Conservation (phyloP, 2,888 invertebrate genomes). For the Hydropsyche betteni region DNA sequence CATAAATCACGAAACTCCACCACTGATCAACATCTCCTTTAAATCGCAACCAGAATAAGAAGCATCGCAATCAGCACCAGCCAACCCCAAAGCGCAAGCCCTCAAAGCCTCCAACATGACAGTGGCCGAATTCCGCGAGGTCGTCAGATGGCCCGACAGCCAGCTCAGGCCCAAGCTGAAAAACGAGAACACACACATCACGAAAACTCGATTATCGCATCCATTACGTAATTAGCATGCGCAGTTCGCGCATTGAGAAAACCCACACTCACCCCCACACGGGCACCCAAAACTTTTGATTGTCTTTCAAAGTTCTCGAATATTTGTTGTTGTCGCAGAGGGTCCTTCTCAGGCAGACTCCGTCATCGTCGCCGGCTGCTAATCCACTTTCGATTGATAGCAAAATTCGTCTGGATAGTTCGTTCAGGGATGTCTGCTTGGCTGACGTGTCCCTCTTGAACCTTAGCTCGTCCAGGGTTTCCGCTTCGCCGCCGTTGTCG, state of each 20-base stretch:
- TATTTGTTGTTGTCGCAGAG: conserved; percentile 75
- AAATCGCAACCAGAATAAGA: conserved; percentile 69
- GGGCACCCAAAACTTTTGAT: conserved; percentile 74
- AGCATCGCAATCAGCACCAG: conserved; percentile 71
- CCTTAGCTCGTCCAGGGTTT: conserved; percentile 62
- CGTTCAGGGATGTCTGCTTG: conserved; percentile 60
- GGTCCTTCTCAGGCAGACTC: conserved; percentile 69
- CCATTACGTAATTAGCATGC: neutral
- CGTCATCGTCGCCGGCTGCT: conserved; percentile 63
- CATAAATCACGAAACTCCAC: too few relatives aligned
- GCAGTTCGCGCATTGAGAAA: too few relatives aligned
- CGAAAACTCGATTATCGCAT: neutral
- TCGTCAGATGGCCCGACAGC: conserved; percentile 68
- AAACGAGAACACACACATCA: conserved; percentile 50
- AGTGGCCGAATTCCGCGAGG: conserved; percentile 57
- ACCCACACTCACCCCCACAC: conserved; percentile 72
- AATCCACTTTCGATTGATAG: conserved; percentile 68
- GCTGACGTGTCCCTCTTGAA: conserved; percentile 58
- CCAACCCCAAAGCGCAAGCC: conserved; percentile 74
- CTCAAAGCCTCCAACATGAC: conserved; percentile 70
- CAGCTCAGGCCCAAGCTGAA: conserved; percentile 81
- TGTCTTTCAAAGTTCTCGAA: conserved; percentile 66
- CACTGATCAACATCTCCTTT: conserved; percentile 51
- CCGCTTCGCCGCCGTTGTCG: conserved; percentile 53
- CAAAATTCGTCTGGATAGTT: conserved; percentile 65